Percentiles rank a stretch among this genome's conserved stretches.
These are phyloP conservation scores for Agelastica alni DNA, from an alignment of 2,888 invertebrate species.

Conservation along the genomic window DNA sequence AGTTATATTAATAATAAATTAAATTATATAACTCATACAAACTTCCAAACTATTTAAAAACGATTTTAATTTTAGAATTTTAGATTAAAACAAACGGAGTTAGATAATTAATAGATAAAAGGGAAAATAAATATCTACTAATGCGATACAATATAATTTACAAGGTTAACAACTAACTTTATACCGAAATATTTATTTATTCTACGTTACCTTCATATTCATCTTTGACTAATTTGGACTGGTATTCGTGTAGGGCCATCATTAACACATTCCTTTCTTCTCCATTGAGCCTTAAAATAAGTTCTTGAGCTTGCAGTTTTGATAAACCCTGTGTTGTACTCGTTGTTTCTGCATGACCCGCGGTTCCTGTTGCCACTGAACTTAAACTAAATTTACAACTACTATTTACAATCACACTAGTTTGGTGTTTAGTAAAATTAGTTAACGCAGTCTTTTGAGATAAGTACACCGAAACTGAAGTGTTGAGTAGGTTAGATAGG, in stretches of 20 bases:
- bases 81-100: too few relatives aligned
- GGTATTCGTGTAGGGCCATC: conserved; percentile 72
- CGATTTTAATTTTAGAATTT: too few relatives aligned
- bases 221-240: conserved; percentile 75
- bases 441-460: conserved; percentile 33
- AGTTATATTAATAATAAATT: too few relatives aligned
- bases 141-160: conserved; percentile 15
- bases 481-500: conserved; percentile 26
- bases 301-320: conserved; percentile 74
- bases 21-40: too few relatives aligned
- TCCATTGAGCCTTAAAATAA: conserved; percentile 71
- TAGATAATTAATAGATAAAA: too few relatives aligned
- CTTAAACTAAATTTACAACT: conserved; percentile 43
- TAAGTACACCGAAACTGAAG: conserved; percentile 14
- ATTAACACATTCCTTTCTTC: conserved; percentile 73
- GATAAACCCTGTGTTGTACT: conserved; percentile 56
- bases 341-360: conserved; percentile 54
- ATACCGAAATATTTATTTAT: conserved; percentile 39
- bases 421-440: conserved; percentile 29
- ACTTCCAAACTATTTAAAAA: too few relatives aligned
- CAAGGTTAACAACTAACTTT: conserved; percentile 26
- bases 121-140: too few relatives aligned
- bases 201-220: conserved; percentile 72
- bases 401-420: conserved; percentile 26
- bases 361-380: conserved; percentile 47